These are phyloP conservation scores for Rissa tridactyla DNA, from an alignment of 2,113 vertebrate genomes.

Conservation along the genomic window DNA sequence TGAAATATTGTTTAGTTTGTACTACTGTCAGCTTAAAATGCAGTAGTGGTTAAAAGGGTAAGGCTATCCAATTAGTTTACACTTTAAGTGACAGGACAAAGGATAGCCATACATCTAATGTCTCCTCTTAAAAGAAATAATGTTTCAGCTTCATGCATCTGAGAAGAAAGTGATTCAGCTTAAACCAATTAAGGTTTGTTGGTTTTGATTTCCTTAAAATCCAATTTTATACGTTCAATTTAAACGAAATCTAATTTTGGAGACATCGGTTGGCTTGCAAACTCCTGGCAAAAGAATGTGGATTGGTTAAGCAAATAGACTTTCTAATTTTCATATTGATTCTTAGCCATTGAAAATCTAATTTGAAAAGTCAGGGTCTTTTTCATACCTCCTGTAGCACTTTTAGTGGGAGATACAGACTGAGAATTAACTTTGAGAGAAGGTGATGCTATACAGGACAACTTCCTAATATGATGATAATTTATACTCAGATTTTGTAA, in stretches of 20 bases:
- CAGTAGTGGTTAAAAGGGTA: background rate
- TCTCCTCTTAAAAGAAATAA: conserved; percentile 11
- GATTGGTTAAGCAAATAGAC: conserved; percentile 6
- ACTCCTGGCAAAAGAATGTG: background rate
- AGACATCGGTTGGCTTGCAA: background rate
- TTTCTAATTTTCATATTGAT: conserved; percentile 53
- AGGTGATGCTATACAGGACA: background rate
- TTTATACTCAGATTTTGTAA: background rate
- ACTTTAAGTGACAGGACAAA: background rate
- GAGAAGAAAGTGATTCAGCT: conserved; percentile 2
- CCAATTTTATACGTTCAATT: conserved; percentile 20
- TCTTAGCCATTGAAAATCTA: conserved; percentile 13
- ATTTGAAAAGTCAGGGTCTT: background rate
- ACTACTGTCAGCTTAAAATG: background rate
- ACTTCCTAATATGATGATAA: background rate
- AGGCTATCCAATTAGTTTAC: background rate
- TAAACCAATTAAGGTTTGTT: background rate
- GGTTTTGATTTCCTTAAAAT: conserved; percentile 14
- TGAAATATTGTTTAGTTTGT: background rate
- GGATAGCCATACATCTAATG: background rate
- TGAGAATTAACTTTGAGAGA: background rate
- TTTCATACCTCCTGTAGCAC: background rate
- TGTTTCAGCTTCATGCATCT: background rate
- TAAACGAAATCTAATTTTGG: conserved; percentile 38
- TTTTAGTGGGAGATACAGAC: background rate